Conservation (phyloP, 2,797 vertebrate genomes). For the Botia kubotai region DNA sequence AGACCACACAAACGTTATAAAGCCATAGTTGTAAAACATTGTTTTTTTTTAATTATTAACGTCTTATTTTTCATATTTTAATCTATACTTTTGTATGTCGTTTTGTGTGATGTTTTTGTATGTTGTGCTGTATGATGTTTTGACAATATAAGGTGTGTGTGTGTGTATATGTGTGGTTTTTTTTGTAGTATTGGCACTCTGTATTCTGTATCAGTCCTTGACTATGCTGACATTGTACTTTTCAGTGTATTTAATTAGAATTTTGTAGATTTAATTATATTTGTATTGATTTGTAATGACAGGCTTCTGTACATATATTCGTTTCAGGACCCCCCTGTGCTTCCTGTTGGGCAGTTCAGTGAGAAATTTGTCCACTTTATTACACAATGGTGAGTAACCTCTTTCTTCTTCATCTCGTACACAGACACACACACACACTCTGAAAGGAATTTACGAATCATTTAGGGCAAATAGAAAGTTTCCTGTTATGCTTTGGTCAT, state of each 20-base stretch:
- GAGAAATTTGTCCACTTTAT: constrained; percentile 97
- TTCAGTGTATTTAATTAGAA: neutral
- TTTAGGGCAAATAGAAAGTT: neutral
- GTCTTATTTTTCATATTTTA: neutral
- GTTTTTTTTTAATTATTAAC: too few relatives aligned
- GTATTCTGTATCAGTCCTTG: neutral
- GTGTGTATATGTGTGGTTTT: too few relatives aligned
- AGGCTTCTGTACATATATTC: constrained; percentile 29
- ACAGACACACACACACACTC: neutral
- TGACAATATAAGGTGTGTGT: neutral
- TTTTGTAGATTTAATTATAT: neutral
- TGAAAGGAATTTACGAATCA: neutral
- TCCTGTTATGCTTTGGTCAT: neutral
- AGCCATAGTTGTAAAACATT: neutral
- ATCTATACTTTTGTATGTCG: neutral
- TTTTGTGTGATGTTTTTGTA: constrained; percentile 16
- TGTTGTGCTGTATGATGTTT: neutral
- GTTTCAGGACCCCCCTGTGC: constrained; percentile 92
- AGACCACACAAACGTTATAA: constrained; percentile 34
- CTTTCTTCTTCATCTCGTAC: neutral
- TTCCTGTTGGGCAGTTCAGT: constrained; percentile 94
- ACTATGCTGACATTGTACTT: neutral
- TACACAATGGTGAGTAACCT: constrained; percentile 93
- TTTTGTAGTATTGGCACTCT: too few relatives aligned
- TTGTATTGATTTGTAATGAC: neutral